These are phyloP conservation scores for Lysandra coridon DNA, from an alignment of 2,888 invertebrate species.

Conservation along the genomic window DNA sequence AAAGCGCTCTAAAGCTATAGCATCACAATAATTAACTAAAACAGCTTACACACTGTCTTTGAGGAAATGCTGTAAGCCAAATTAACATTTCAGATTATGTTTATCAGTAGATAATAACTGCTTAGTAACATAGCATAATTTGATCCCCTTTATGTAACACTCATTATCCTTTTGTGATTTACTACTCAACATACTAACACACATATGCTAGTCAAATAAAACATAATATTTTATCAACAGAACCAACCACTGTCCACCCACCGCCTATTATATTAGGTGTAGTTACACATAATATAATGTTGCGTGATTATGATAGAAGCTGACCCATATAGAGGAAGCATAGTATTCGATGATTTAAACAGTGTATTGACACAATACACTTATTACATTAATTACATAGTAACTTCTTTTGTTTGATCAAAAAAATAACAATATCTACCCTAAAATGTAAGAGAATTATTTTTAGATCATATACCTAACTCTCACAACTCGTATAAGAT, in stretches of 20 bases:
- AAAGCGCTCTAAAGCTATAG: neutral
- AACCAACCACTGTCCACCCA: neutral
- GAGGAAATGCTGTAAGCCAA: neutral
- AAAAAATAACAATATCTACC: neutral
- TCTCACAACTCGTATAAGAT: neutral
- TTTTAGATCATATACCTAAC: slow-evolving; percentile 10
- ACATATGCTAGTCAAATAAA: neutral
- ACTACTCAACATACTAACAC: neutral
- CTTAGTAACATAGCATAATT: neutral
- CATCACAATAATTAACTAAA: neutral
- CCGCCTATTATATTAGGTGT: neutral
- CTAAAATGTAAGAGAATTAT: neutral
- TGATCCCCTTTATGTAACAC: neutral
- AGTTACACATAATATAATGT: neutral
- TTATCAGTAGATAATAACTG: slow-evolving; percentile 17
- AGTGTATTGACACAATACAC: slow-evolving; percentile 3
- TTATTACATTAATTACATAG: neutral
- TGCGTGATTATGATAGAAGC: slow-evolving; percentile 2
- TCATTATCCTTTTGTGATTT: neutral
- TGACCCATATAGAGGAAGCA: neutral
- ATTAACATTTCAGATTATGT: neutral
- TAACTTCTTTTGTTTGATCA: slow-evolving; percentile 6
- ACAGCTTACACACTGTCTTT: neutral
- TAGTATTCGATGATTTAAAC: neutral
- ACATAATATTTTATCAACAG: neutral